Conservation (phyloP, 30 jellyfish, hydroid and myxozoan species). For the Turritopsis rubra region DNA sequence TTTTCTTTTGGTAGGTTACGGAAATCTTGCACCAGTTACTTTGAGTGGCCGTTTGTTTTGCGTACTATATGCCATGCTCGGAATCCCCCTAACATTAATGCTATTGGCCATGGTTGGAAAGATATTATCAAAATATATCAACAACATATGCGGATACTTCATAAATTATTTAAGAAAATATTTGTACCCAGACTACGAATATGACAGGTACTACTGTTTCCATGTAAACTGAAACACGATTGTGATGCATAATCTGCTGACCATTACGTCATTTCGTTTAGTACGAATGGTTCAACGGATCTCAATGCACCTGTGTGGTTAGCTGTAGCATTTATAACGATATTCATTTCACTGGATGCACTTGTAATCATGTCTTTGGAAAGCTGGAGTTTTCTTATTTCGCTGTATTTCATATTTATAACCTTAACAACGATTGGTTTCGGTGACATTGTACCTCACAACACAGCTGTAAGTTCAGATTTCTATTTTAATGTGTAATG, state of each 20-base stretch:
- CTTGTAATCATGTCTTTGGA: slow-evolving; percentile 78
- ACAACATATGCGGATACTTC: slow-evolving; percentile 58
- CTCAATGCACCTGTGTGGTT: slow-evolving; percentile 90
- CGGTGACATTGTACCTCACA: slow-evolving; percentile 90
- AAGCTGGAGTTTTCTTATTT: slow-evolving; percentile 58
- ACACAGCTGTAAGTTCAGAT: slow-evolving; percentile 49
- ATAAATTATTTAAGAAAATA: slow-evolving; percentile 53
- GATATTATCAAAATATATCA: slow-evolving; percentile 70
- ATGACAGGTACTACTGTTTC: slow-evolving; percentile 50
- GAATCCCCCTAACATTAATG: slow-evolving; percentile 75
- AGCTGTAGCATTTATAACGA: slow-evolving; percentile 48
- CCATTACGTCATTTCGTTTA: too few relatives aligned
- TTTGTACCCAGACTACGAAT: slow-evolving; percentile 58
- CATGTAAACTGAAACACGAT: too few relatives aligned
- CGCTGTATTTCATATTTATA: slow-evolving; percentile 76
- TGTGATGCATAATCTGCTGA: too few relatives aligned
- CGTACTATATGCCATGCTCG: slow-evolving; percentile 79
- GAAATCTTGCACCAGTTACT: slow-evolving; percentile 86
- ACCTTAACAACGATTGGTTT: slow-evolving; percentile 91
- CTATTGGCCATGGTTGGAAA: slow-evolving; percentile 82
- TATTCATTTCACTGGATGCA: slow-evolving; percentile 65
- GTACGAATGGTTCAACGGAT: slow-evolving; percentile 76
- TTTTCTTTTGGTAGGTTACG: slow-evolving; percentile 50
- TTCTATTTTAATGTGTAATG: not conserved
- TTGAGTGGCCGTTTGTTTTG: slow-evolving; percentile 82